Base-by-base conservation (phyloP, 1,140 invertebrate genomes). In the Zaprionus gabonicus region DNA sequence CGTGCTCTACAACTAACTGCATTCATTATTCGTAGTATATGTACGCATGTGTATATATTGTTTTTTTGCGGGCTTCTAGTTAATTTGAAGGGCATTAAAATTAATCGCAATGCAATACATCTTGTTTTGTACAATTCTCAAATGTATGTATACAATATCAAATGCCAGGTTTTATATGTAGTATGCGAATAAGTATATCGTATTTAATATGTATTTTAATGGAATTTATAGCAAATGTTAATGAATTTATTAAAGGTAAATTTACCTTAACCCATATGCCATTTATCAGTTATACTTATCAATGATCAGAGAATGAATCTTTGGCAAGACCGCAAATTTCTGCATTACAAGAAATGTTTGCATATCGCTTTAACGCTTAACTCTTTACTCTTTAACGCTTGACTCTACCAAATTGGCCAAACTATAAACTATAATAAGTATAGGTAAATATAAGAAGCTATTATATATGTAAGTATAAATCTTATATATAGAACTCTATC, bases 341-440 rank as follows among this genome's bases (percentile, higher is more conserved):
- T 87, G 79, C 75, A 88, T 90, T 85, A 88, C 84, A 88, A 81
- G 69, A 90, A 84, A 90, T 58, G 78, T 84, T 84, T 83, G 38
- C 64, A 41, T 60, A 36, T 31, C 63, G 55, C 31, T 36, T 46
- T 46, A 64, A 63, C 41, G n/a, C 20, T 34, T 58, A 31, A 56
- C 46, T 20, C 20, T 20, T 20, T 20, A 20, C 20, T 20, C 31
- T 36, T 46, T 46, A 64, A 63, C 41, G n/a, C 20, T 34, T 58
- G 20, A 56, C 34, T 15, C 38, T 41, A 41, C 15, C 38, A 41
- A 59, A 46, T 46, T 67, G 31, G 20, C 46, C 13, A 51, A 51
- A 13, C 46, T 46, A 46, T n/a, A 17, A 17, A 51, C 20, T 28
- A 38, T n/a, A 60, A 20, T 31, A 36, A 65, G 36, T 53, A 51